Evolutionary conservation across 2,888 invertebrate genomes (phyloP).

Genomic region (Latrodectus elegans): DNA sequence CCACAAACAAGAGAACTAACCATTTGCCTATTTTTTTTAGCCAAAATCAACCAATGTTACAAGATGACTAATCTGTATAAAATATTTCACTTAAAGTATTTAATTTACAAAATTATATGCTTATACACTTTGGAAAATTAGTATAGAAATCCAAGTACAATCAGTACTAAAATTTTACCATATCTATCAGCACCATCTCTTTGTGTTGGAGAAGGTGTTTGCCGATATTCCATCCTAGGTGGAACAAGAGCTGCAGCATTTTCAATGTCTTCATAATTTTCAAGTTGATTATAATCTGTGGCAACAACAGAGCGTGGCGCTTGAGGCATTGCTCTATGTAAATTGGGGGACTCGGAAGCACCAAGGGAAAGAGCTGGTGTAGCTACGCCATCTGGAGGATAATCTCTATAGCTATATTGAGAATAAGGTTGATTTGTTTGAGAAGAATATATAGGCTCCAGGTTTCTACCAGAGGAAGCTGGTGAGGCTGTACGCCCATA

Average conservation of each 20-base stretch:
- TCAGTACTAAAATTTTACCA: conserved; percentile 59
- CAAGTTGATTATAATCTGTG: conserved; percentile 75
- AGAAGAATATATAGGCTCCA: conserved; percentile 49
- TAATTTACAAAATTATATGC: no score
- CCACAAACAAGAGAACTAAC: no score
- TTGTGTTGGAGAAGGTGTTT: conserved; percentile 70
- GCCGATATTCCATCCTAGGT: conserved; percentile 38
- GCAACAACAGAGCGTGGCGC: conserved; percentile 70
- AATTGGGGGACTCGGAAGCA: conserved; percentile 68
- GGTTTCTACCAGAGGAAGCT: conserved; percentile 54
- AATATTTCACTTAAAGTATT: no score
- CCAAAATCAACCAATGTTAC: no score
- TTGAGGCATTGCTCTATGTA: conserved; percentile 71
- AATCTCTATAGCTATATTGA: conserved; percentile 69
- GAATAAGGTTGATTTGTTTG: conserved; percentile 57
- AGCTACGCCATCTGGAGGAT: conserved; percentile 59
- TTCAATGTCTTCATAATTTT: conserved; percentile 82
- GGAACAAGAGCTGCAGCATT: conserved; percentile 71
- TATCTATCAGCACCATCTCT: conserved; percentile 70
- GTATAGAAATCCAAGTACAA: no score
- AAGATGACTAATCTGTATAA: no score
- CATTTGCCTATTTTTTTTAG: no score
- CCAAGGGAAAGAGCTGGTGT: conserved; percentile 57
- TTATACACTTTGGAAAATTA: no score
- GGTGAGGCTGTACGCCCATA: conserved; percentile 67